These are phyloP conservation scores for Epirrhoe alternata DNA, from an alignment of 2,888 invertebrate genomes.

Conservation along the genomic window DNA sequence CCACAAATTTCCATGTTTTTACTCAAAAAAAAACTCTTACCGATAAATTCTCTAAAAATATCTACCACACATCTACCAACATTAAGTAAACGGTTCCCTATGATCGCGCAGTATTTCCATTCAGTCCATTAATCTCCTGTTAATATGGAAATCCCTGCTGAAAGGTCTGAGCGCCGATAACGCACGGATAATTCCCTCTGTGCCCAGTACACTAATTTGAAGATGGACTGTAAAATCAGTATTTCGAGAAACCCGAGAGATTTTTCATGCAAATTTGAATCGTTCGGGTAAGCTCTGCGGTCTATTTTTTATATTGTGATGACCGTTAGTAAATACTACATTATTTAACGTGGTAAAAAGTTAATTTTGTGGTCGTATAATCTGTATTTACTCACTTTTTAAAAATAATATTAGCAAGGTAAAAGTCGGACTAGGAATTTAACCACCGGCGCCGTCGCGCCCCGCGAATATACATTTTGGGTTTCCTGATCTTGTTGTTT, in stretches of 20 bases:
- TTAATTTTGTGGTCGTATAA: no score
- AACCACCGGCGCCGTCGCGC: not conserved
- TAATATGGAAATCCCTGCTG: conserved; percentile 20
- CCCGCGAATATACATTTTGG: not conserved
- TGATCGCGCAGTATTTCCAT: conserved; percentile 2
- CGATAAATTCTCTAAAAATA: not conserved
- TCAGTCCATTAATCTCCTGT: conserved; percentile 21
- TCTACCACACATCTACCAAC: not conserved
- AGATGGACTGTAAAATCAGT: conserved; percentile 4
- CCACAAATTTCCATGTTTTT: not conserved
- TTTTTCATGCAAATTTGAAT: not conserved
- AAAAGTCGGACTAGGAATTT: not conserved
- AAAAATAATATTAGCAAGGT: not conserved
- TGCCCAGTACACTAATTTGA: conserved; percentile 8
- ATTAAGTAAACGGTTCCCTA: not conserved
- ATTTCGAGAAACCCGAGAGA: not conserved
- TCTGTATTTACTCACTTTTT: no score
- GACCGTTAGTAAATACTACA: not conserved
- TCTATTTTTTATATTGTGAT: not conserved
- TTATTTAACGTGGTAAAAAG: not conserved
- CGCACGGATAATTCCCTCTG: conserved; percentile 13
- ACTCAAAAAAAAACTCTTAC: not conserved
- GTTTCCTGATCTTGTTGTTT: conserved; percentile 40
- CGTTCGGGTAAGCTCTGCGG: not conserved
- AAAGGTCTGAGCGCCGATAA: conserved; percentile 20